A percentile compares a stretch with the other conserved stretches of the same genome.
These are phyloP conservation scores for Scaptodrosophila latifasciaeformis DNA, from an alignment of 2,888 invertebrate genomes.

Conservation along the genomic window DNA sequence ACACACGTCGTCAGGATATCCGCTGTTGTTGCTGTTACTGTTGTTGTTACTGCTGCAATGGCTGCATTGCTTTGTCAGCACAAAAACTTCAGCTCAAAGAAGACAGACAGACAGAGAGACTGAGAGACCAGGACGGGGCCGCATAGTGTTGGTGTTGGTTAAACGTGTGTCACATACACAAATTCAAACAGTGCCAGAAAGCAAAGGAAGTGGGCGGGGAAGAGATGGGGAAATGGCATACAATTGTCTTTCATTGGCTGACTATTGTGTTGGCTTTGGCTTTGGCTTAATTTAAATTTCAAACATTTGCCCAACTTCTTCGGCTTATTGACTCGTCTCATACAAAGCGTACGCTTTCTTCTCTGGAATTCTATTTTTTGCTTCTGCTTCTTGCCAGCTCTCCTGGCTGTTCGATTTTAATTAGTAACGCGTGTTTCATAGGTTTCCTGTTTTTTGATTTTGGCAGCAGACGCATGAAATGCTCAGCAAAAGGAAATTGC, in stretches of 20 bases:
- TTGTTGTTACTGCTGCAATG: constrained; percentile 42
- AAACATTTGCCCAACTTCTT: constrained; percentile 24
- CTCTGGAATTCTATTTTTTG: not conserved
- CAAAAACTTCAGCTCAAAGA: constrained; percentile 63
- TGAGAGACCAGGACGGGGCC: constrained; percentile 18
- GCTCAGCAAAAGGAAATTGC: constrained; percentile 43
- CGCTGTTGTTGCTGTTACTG: constrained; percentile 20
- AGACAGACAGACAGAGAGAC: constrained; percentile 22
- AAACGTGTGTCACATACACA: no score
- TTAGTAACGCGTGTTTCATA: constrained; percentile 56
- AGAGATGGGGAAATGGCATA: no score
- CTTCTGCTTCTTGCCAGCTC: constrained; percentile 14
- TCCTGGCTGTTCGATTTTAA: constrained; percentile 48
- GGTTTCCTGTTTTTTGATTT: constrained; percentile 53
- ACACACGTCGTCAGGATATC: constrained; percentile 62
- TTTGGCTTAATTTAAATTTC: constrained; percentile 34
- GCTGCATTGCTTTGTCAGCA: constrained; percentile 63
- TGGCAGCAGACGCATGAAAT: constrained; percentile 33
- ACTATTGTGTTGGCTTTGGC: no score
- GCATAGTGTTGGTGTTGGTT: no score
- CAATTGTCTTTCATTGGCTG: no score
- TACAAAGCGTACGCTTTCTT: not conserved
- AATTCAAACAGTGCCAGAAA: no score
- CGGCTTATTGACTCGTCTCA: not conserved
- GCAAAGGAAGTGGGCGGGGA: no score